A percentile compares a stretch with the other conserved stretches of the same genome.
Conservation (phyloP, 2,888 invertebrate species). For the Drosophila multiciliata region DNA sequence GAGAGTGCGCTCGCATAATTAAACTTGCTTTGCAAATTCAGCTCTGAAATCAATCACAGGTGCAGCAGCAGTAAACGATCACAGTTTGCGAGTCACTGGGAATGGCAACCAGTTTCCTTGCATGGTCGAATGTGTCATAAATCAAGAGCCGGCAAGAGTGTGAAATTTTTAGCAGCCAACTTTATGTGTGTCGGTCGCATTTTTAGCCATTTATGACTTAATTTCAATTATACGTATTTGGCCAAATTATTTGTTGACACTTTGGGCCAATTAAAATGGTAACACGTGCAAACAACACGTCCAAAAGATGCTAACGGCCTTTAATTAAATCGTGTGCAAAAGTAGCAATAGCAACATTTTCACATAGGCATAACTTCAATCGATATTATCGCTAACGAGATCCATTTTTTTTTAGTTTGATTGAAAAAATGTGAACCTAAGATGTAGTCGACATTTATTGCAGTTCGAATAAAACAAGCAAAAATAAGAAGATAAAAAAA, state of each 20-base stretch:
- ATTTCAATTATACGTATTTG: conserved; percentile 78
- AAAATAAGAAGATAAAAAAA: not conserved
- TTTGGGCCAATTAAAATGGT: conserved; percentile 75
- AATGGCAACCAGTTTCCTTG: conserved; percentile 62
- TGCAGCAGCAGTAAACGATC: conserved; percentile 44
- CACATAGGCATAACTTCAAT: not conserved
- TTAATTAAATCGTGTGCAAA: conserved; percentile 25
- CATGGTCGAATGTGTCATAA: conserved; percentile 65
- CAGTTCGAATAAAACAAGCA: not conserved
- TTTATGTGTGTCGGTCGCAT: conserved; percentile 67
- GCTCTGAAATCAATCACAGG: conserved; percentile 69
- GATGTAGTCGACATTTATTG: not conserved
- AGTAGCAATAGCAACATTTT: not conserved
- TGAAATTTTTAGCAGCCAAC: conserved; percentile 67
- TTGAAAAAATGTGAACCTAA: not conserved
- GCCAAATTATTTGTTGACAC: conserved; percentile 77
- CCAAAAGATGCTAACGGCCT: conserved; percentile 31
- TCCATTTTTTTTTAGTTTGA: not conserved
- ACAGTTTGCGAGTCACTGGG: conserved; percentile 64
- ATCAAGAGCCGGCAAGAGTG: conserved; percentile 71
- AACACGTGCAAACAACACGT: conserved; percentile 65
- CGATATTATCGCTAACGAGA: conserved; percentile 1
- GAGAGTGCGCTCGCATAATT: conserved; percentile 34
- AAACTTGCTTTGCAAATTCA: conserved; percentile 44
- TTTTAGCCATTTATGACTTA: conserved; percentile 79